phyloP scores from a whole-genome alignment of 2,797 vertebrate genomes.

The Phylloscopus collybita region DNA sequence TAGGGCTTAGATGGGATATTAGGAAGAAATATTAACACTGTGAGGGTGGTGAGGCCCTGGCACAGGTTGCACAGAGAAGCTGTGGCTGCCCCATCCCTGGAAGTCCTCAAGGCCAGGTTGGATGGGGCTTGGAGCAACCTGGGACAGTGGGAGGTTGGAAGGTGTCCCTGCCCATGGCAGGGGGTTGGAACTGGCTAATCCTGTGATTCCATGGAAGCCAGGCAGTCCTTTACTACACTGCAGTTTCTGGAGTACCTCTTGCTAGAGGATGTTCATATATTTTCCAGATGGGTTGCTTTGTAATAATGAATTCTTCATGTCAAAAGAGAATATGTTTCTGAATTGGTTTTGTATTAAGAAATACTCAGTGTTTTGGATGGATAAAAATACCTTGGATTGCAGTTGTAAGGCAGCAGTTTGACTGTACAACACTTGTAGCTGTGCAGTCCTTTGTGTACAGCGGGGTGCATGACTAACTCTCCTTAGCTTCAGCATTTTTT shows the following conservation, averaged over 20 bases:
- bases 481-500: not conserved
- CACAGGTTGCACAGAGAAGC: not conserved
- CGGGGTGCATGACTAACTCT: not conserved
- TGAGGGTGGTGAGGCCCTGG: not conserved
- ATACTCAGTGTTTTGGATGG: not conserved
- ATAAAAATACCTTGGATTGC: not conserved
- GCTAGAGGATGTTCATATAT: not conserved
- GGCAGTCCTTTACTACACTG: not conserved
- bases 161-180: not conserved
- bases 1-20: not conserved
- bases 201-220: not conserved
- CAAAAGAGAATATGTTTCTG: not conserved
- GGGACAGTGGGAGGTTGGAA: not conserved
- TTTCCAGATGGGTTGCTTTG: not conserved
- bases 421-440: not conserved
- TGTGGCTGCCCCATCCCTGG: not conserved
- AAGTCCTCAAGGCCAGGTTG: not conserved
- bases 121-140: not conserved
- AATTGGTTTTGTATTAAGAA: not conserved
- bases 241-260: not conserved
- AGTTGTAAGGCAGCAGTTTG: not conserved
- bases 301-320: not conserved
- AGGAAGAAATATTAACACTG: not conserved
- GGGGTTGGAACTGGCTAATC: not conserved
- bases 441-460: rapidly evolving